These are phyloP conservation scores for Sterna hirundo DNA, from an alignment of 2,113 vertebrate genomes.

Conservation along the genomic window DNA sequence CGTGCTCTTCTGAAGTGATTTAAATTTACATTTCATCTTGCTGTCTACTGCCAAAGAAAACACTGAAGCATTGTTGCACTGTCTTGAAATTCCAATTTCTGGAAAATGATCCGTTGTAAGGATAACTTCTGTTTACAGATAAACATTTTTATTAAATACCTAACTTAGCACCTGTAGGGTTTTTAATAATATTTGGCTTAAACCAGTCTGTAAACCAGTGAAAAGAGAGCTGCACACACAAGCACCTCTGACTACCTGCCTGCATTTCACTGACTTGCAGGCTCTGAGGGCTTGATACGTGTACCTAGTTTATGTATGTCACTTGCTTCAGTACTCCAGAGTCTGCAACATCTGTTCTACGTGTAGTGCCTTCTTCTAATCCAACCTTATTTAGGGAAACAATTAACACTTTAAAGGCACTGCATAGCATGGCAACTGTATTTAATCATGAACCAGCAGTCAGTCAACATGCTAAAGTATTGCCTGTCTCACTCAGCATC, in stretches of 20 bases:
- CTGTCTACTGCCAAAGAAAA: slow-evolving; percentile 78
- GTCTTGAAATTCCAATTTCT: slow-evolving; percentile 61
- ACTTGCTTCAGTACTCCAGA: slow-evolving; percentile 19
- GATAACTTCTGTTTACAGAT: slow-evolving; percentile 73
- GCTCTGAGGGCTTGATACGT: neutral
- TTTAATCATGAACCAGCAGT: slow-evolving; percentile 13
- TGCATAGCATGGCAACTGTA: slow-evolving; percentile 23
- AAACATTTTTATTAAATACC: slow-evolving; percentile 58
- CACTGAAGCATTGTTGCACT: slow-evolving; percentile 58
- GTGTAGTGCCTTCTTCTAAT: slow-evolving; percentile 35
- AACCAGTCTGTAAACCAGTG: slow-evolving; percentile 48
- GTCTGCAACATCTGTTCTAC: slow-evolving; percentile 14
- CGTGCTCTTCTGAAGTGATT: slow-evolving; percentile 82
- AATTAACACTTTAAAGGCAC: neutral
- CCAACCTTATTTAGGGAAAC: neutral
- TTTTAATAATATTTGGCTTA: slow-evolving; percentile 54
- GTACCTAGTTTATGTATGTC: neutral
- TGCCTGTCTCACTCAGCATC: slow-evolving; percentile 2
- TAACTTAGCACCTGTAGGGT: slow-evolving; percentile 27
- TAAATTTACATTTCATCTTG: slow-evolving; percentile 33
- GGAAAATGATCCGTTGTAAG: slow-evolving; percentile 52
- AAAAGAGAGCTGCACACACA: slow-evolving; percentile 8
- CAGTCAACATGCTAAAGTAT: slow-evolving; percentile 2
- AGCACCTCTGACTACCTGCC: slow-evolving; percentile 7
- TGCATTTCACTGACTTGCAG: slow-evolving; percentile 7